phyloP scores from a whole-genome alignment of 2,797 vertebrate genomes.

The Acanthopagrus latus region DNA sequence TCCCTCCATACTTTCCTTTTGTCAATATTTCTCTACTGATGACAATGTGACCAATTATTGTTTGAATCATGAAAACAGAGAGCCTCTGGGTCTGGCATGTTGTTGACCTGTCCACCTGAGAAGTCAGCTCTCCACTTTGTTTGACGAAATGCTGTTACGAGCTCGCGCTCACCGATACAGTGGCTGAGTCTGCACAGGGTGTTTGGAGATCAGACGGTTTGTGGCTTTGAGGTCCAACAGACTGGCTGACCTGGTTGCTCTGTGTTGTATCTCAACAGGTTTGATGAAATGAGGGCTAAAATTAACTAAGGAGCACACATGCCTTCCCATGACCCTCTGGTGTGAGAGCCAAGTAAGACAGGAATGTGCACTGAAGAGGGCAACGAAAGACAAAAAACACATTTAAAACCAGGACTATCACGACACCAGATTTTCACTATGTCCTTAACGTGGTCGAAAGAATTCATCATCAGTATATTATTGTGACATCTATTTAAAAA shows the following conservation, averaged over 20 bases:
- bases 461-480: too few relatives aligned
- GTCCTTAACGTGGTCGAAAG: too few relatives aligned
- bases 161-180: conserved; percentile 16
- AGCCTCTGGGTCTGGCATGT: not conserved
- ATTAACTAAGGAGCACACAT: conserved; percentile 73
- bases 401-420: too few relatives aligned
- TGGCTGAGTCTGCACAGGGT: conserved; percentile 5
- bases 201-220: conserved; percentile 55
- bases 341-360: conserved; percentile 62
- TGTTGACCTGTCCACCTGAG: conserved; percentile 7
- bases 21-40: not conserved
- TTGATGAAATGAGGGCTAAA: conserved; percentile 78
- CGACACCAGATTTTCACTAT: too few relatives aligned
- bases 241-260: conserved; percentile 44
- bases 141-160: not conserved
- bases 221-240: conserved; percentile 10
- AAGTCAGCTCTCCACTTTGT: conserved; percentile 42
- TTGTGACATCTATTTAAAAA: too few relatives aligned
- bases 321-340: conserved; percentile 61
- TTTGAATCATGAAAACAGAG: conserved; percentile 1
- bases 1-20: not conserved
- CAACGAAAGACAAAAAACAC: conserved; percentile 19
- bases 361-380: conserved; percentile 55
- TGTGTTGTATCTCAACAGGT: conserved; percentile 71
- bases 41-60: not conserved